Base-by-base conservation (phyloP, 2,797 vertebrate genomes). In the Aselliscus stoliczkanus region DNA sequence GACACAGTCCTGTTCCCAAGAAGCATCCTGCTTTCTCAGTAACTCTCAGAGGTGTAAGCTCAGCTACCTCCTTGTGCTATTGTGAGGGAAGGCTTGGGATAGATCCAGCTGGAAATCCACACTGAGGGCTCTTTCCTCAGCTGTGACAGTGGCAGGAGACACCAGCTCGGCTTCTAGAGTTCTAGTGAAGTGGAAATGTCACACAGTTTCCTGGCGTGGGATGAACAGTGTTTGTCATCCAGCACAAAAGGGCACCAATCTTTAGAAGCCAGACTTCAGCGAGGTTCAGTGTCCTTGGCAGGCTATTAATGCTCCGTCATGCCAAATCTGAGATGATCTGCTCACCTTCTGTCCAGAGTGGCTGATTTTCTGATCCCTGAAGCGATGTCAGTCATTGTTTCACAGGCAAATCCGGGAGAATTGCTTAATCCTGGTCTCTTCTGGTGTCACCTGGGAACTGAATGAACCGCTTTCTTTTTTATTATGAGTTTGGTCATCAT, bases 401-500 rank as follows among this genome's bases (percentile, higher is more conserved):
- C 8, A 29, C 23, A 67, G 25, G 31, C 0, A 0, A 39, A 81
- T 81, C 95, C 21, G 72, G 52, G 34, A 88, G 60, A 75, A 82
- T 21, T 91, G 31, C 18, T 82, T 80, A 64, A 73, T 52, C 54
- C 27, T 64, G 67, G 23, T 70, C n/a, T 92, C 72, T 82, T 92
- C 18, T 0, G 1, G 31, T 5, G n/a, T 72, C 25, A 65, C 14
- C 25, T 7, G 4, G 23, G 29, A 14, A 60, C 5, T 7, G 7
- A 93, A 72, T 18, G 25, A 0, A 58, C 2, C 25, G 4, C 2
- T 82, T 18, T 39, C 9, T 90, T 60, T 54, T 23, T 39, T 11
- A 64, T 39, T 62, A 0, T 72, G 60, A 80, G n/a, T 31, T 94
- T 54, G 17, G 2, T 67, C 80, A 92, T 52, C 29, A 64, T 69